These are phyloP conservation scores for Gonatopus flavifemur DNA, from an alignment of 1,140 invertebrate genomes.

Conservation along the genomic window DNA sequence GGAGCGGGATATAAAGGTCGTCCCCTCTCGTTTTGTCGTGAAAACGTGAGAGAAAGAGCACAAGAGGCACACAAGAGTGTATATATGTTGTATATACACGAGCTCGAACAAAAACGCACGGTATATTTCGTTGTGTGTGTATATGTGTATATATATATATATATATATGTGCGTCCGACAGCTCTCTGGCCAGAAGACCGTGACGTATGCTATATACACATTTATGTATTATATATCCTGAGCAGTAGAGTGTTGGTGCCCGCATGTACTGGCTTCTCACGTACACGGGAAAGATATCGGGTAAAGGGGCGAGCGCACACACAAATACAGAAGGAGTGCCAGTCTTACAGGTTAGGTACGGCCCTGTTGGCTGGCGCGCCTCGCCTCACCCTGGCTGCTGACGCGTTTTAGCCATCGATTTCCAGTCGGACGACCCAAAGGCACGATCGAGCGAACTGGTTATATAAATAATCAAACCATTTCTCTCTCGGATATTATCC, in stretches of 20 bases:
- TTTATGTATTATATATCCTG: not conserved
- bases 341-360: conserved; percentile 27
- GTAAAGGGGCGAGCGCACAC: not conserved
- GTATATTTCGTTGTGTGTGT: conserved; percentile 9
- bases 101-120: not conserved
- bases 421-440: conserved; percentile 48
- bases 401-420: conserved; percentile 45
- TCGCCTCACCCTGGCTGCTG: conserved; percentile 35
- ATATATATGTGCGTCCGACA: conserved; percentile 8
- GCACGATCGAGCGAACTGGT: conserved; percentile 43
- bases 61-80: not conserved
- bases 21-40: no score
- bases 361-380: conserved; percentile 34
- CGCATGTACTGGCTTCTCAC: not conserved
- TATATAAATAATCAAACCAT: no score
- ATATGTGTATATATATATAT: not conserved
- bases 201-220: conserved; percentile 17
- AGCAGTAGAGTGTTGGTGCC: conserved; percentile 7
- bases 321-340: conserved; percentile 18
- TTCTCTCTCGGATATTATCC: no score
- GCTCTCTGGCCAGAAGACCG: conserved; percentile 3
- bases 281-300: not conserved
- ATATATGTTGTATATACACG: not conserved
- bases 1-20: no score
- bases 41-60: no score